Evolutionary conservation across 1,140 invertebrate species (phyloP).

Genomic region (Calliphora vicina): DNA sequence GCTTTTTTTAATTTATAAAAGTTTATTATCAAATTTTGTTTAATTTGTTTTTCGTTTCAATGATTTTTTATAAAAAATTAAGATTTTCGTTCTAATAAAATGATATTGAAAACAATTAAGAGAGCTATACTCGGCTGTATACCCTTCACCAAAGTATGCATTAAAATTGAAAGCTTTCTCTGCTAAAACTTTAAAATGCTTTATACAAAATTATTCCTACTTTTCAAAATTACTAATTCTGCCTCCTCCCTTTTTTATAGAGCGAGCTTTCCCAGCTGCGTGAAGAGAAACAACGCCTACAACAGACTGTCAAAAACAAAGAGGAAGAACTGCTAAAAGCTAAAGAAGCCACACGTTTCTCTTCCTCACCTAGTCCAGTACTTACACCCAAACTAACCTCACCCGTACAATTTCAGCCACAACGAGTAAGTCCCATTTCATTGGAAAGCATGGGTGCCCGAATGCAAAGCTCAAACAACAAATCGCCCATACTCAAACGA

Average conservation of each 20-base stretch:
- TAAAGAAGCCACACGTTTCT: constrained; percentile 60
- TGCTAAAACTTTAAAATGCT: too few species aligned
- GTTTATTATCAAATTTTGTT: too few species aligned
- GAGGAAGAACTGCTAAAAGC: constrained; percentile 62
- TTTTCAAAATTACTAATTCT: too few species aligned
- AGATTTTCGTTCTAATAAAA: too few species aligned
- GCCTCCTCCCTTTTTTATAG: constrained; percentile 57
- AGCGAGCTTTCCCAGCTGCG: constrained; percentile 75
- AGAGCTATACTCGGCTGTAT: too few species aligned
- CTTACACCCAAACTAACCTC: constrained; percentile 47
- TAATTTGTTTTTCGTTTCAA: too few species aligned
- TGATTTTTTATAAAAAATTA: too few species aligned
- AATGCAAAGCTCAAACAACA: constrained; percentile 46
- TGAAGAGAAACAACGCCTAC: constrained; percentile 76
- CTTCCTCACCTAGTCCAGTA: constrained; percentile 49
- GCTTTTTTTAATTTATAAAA: too few species aligned
- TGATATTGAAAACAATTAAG: too few species aligned
- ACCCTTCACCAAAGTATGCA: too few species aligned
- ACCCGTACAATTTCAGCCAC: constrained; percentile 56
- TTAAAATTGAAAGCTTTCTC: too few species aligned
- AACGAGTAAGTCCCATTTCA: constrained; percentile 57
- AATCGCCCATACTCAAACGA: constrained; percentile 54
- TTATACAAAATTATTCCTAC: too few species aligned
- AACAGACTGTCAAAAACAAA: constrained; percentile 69
- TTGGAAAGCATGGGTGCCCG: constrained; percentile 56